Evolutionary conservation across 2,113 vertebrate genomes (phyloP), one percentile per base, ranked within the genome.

Genomic region (Microcebus griseorufus): DNA sequence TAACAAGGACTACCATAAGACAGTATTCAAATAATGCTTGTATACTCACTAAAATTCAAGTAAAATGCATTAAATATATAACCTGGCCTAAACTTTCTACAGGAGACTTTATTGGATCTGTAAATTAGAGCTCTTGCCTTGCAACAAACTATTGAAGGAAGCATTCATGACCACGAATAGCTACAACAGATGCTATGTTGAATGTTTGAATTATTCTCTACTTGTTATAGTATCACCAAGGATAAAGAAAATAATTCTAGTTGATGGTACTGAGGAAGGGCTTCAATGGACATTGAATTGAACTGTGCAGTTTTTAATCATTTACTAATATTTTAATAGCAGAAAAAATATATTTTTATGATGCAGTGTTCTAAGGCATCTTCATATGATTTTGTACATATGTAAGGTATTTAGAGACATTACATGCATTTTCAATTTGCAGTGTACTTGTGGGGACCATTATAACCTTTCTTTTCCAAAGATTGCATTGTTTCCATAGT

Each of bases 401-500:
- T 23, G 11, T 69, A 55, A 97, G 67, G 6, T 87, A 53, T 93
- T 97, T 70, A n/a, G 60, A 88, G 60, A 78, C 34, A 76, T 84
- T 95, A 84, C 65, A 70, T 72, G 39, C 48, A 89, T 95, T 95
- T 94, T 7, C 75, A 93, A 58, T 93, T 85, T 96, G 25, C 62
- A 53, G 64, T 42, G 51, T 34, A 90, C 65, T 94, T 97, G 62
- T 96, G 70, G 60, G 29, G 93, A 48, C 73, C 91, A 88, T 93
- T 92, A 96, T 93, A 84, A 23, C 14, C 32, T 70, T 80, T 79
- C 55, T 88, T 95, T 95, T 76, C 83, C 37, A 72, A 93, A 94
- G 83, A 76, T 86, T 53, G 53, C 64, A 93, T 89, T 95, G 93
- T 97, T 97, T 96, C 94, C 90, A 96, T 97, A 83, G 93, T 85